A percentile compares a stretch with the other conserved stretches of the same genome.
Conservation (phyloP, 2,888 invertebrate genomes). For the Limnephilus auricula region DNA sequence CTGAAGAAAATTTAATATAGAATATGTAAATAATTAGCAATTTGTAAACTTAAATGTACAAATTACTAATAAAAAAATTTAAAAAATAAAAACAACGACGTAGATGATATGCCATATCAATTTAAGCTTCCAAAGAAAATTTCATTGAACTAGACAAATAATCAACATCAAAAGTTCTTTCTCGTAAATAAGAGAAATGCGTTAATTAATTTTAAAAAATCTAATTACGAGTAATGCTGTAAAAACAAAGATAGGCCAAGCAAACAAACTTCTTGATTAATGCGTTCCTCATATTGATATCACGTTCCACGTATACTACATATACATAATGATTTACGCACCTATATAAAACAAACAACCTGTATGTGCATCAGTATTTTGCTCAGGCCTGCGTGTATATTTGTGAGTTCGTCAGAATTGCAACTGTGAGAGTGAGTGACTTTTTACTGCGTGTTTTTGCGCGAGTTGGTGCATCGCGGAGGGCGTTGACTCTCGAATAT, state of each 20-base stretch:
- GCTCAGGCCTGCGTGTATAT: neutral
- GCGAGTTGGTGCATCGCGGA: constrained; percentile 46
- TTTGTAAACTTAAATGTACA: no score
- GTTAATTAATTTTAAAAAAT: neutral
- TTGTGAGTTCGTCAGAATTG: neutral
- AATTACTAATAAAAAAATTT: no score
- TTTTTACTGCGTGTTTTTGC: constrained; percentile 51
- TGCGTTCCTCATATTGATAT: constrained; percentile 14
- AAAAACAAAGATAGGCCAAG: neutral
- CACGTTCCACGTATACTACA: neutral
- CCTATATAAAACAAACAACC: neutral
- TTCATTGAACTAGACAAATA: no score
- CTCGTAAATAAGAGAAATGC: no score
- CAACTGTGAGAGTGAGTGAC: constrained; percentile 34
- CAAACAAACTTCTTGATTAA: constrained; percentile 16
- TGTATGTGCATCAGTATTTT: neutral
- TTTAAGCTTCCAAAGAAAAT: no score
- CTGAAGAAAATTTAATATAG: no score
- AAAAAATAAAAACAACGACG: no score
- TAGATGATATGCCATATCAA: no score
- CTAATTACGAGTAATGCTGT: neutral
- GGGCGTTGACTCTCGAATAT: constrained; percentile 56
- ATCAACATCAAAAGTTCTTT: no score
- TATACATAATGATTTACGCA: neutral
- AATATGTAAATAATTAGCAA: no score